Conservation (phyloP, 2,113 vertebrate genomes). For the Scolopax mira region DNA sequence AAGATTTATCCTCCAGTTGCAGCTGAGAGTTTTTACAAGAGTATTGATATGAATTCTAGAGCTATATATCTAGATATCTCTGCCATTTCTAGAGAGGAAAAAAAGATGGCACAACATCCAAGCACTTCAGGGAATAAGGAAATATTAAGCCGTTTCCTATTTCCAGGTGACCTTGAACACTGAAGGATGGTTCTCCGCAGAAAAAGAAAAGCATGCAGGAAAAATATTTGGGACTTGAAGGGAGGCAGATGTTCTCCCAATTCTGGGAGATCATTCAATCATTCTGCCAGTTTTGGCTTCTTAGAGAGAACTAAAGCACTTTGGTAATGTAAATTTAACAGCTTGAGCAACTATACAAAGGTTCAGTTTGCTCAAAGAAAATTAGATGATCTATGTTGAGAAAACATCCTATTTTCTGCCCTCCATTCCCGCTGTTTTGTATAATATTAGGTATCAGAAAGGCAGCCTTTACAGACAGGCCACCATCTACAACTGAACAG, state of each 20-base stretch:
- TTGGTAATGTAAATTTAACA: neutral
- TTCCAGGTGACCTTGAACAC: neutral
- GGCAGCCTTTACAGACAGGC: neutral
- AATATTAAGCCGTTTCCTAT: neutral
- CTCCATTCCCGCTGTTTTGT: neutral
- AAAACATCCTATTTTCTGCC: neutral
- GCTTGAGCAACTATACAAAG: neutral
- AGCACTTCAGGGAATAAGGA: neutral
- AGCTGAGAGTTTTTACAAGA: neutral
- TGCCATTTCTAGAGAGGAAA: neutral
- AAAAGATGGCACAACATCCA: neutral
- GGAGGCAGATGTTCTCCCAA: neutral
- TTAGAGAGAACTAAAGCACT: neutral
- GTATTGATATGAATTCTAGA: neutral
- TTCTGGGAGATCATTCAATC: neutral
- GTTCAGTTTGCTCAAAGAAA: neutral
- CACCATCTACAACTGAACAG: rapidly evolving
- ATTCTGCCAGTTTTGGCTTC: neutral
- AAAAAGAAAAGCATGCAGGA: neutral
- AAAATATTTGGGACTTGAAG: neutral
- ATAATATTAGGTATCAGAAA: neutral
- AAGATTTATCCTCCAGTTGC: neutral
- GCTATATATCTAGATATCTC: neutral
- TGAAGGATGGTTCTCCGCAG: neutral
- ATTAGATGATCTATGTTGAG: neutral